These are phyloP conservation scores for Acleris emargana DNA, from an alignment of 2,888 invertebrate species.

Conservation along the genomic window DNA sequence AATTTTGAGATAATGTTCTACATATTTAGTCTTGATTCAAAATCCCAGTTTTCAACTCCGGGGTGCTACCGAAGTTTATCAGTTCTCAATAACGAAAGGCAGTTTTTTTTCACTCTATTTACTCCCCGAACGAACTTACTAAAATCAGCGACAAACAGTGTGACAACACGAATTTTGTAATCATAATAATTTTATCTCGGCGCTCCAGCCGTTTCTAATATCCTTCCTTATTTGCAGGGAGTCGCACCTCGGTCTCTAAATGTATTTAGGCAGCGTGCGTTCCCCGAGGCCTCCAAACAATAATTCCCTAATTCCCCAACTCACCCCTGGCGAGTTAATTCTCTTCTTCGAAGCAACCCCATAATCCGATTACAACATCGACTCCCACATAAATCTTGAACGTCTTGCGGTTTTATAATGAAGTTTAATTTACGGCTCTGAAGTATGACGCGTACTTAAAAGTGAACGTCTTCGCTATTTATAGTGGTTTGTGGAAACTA, in stretches of 20 bases:
- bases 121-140: too few species aligned
- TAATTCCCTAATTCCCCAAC: constrained; percentile 34
- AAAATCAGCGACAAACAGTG: too few species aligned
- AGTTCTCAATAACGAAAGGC: too few species aligned
- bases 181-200: too few species aligned
- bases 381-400: constrained; percentile 42
- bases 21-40: too few species aligned
- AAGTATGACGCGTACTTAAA: constrained; percentile 32
- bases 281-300: constrained; percentile 33
- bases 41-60: too few species aligned
- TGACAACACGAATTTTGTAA: too few species aligned
- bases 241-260: constrained; percentile 1
- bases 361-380: constrained; percentile 40
- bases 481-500: constrained; percentile 24
- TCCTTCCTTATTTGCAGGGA: neutral
- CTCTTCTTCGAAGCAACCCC: constrained; percentile 36
- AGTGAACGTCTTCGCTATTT: constrained; percentile 30
- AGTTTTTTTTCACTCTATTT: too few species aligned
- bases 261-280: constrained; percentile 20
- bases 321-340: constrained; percentile 38
- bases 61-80: too few species aligned
- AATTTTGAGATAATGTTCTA: too few species aligned
- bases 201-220: neutral
- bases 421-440: constrained; percentile 29
- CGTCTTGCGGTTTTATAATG: constrained; percentile 40